phyloP scores from a whole-genome alignment of 2,113 vertebrate species.

The Chloropsis cyanopogon region DNA sequence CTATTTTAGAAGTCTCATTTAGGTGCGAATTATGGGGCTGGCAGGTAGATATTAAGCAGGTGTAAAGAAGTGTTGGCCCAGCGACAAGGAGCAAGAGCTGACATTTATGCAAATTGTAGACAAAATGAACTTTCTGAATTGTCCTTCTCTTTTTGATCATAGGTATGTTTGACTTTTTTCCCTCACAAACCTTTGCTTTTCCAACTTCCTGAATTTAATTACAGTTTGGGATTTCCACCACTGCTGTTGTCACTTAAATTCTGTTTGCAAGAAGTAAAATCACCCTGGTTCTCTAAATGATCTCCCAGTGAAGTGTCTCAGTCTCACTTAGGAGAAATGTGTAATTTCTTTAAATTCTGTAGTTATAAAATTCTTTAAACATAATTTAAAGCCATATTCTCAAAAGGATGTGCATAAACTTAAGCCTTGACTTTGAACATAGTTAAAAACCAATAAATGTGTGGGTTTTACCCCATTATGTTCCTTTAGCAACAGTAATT shows the following conservation, averaged over 20 bases:
- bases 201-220: background rate
- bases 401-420: background rate
- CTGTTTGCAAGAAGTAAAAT: background rate
- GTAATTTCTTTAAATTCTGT: background rate
- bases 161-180: background rate
- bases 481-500: background rate
- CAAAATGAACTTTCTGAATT: background rate
- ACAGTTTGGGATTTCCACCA: background rate
- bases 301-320: background rate
- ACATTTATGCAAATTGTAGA: background rate
- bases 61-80: background rate
- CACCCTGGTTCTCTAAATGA: background rate
- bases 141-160: background rate
- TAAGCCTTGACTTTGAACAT: background rate
- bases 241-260: background rate
- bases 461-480: rapidly evolving
- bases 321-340: background rate
- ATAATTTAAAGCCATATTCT: background rate
- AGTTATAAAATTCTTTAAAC: background rate
- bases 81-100: background rate
- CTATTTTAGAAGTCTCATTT: background rate
- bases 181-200: background rate
- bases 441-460: background rate
- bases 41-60: background rate
- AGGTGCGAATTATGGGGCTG: background rate